Conservation (phyloP, 1,140 invertebrate genomes). For the Solenopsis invicta region DNA sequence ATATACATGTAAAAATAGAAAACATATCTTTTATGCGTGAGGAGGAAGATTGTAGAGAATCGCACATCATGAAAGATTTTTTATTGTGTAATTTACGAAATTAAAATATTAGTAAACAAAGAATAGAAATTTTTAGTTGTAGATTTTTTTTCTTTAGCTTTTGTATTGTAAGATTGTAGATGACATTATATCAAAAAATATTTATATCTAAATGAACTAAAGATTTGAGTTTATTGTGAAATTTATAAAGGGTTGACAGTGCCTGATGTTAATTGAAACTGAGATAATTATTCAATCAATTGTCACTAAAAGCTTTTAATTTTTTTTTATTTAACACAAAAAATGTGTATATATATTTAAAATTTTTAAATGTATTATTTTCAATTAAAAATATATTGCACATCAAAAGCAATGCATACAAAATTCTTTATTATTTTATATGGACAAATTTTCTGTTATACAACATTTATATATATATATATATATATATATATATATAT, state of each 20-base stretch:
- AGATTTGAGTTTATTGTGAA: slow-evolving; percentile 66
- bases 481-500: neutral
- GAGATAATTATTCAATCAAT: slow-evolving; percentile 68
- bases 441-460: slow-evolving; percentile 16
- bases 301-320: slow-evolving; percentile 21
- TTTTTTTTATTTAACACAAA: slow-evolving; percentile 17
- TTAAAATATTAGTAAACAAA: slow-evolving; percentile 80
- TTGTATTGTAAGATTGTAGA: slow-evolving; percentile 52
- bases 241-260: slow-evolving; percentile 79
- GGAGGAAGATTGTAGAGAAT: slow-evolving; percentile 72
- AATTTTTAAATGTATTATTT: neutral
- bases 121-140: slow-evolving; percentile 74
- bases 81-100: slow-evolving; percentile 82
- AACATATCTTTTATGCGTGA: slow-evolving; percentile 70
- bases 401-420: neutral
- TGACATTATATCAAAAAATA: slow-evolving; percentile 41
- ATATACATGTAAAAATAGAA: slow-evolving; percentile 43
- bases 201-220: slow-evolving; percentile 52
- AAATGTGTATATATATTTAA: neutral
- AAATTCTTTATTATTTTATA: neutral
- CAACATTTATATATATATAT: neutral
- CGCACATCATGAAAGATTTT: slow-evolving; percentile 69
- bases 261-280: slow-evolving; percentile 78
- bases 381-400: slow-evolving; percentile 12
- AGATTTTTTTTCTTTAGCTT: slow-evolving; percentile 71